Conservation (phyloP, 1,140 invertebrate genomes). For the Saccostrea cuccullata region DNA sequence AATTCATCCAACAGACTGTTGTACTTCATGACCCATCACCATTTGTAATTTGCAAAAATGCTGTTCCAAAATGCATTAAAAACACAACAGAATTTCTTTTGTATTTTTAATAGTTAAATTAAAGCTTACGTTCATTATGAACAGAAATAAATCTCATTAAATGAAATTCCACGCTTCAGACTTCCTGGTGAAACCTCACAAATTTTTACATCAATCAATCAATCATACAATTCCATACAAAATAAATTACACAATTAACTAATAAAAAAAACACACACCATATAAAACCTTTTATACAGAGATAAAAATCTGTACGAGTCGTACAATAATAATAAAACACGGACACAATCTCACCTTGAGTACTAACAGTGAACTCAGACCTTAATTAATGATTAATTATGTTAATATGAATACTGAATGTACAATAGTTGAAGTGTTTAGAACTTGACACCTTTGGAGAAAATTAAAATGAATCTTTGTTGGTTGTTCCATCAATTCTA, state of each 20-base stretch:
- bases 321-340: constrained; percentile 3
- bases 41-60: no score
- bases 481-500: no score
- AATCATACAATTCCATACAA: constrained; percentile 13
- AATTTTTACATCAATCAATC: constrained; percentile 11
- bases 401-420: background rate
- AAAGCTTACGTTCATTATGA: constrained; percentile 14
- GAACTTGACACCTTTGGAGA: background rate
- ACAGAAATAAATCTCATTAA: constrained; percentile 19
- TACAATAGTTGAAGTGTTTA: background rate
- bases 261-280: constrained; percentile 20
- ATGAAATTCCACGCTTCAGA: constrained; percentile 6
- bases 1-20: no score
- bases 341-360: background rate
- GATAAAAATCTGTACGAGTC: background rate
- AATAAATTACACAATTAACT: constrained; percentile 33
- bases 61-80: no score
- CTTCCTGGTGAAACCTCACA: constrained; percentile 6
- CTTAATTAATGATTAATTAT: background rate
- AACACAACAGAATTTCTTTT: background rate
- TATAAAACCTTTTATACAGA: constrained; percentile 27
- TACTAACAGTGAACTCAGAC: background rate
- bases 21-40: no score
- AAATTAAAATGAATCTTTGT: background rate
- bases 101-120: constrained; percentile 16